These are phyloP conservation scores for Ancistrus triradiatus DNA, from an alignment of 2,113 vertebrate species.

Conservation along the genomic window DNA sequence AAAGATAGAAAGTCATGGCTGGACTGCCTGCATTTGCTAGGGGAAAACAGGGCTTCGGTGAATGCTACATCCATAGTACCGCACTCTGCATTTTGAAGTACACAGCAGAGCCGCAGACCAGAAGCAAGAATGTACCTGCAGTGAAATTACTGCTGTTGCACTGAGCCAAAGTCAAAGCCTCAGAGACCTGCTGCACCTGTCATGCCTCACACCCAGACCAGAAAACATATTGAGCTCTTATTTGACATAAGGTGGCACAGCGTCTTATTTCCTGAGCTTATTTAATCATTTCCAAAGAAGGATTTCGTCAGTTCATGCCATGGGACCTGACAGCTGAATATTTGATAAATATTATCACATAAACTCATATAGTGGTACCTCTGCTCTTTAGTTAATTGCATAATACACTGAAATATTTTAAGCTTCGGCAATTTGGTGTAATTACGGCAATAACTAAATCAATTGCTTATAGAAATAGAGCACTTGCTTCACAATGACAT, in stretches of 20 bases:
- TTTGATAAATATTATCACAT: background rate
- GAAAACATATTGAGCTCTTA: too few species aligned
- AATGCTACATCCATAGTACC: background rate
- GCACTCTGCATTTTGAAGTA: too few species aligned
- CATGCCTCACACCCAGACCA: too few species aligned
- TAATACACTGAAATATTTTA: too few species aligned
- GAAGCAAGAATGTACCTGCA: too few species aligned
- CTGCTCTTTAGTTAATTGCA: background rate
- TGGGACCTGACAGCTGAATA: background rate
- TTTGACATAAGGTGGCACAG: constrained; percentile 2
- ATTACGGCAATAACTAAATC: too few species aligned
- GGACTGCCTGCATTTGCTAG: constrained; percentile 4
- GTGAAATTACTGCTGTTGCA: too few species aligned
- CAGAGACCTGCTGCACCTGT: too few species aligned
- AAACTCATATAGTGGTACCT: background rate
- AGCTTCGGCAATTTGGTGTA: too few species aligned
- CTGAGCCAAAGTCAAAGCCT: background rate
- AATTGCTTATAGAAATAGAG: background rate
- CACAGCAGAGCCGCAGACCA: too few species aligned
- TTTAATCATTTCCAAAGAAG: background rate
- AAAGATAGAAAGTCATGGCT: constrained; percentile 39
- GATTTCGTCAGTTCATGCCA: background rate
- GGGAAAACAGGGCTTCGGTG: background rate
- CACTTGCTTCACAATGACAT: background rate
- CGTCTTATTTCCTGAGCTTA: background rate